Evolutionary conservation across 2,797 vertebrate species (phyloP), one percentile per base, ranked within the genome.

Genomic region (Sebastes kiyomatsui): DNA sequence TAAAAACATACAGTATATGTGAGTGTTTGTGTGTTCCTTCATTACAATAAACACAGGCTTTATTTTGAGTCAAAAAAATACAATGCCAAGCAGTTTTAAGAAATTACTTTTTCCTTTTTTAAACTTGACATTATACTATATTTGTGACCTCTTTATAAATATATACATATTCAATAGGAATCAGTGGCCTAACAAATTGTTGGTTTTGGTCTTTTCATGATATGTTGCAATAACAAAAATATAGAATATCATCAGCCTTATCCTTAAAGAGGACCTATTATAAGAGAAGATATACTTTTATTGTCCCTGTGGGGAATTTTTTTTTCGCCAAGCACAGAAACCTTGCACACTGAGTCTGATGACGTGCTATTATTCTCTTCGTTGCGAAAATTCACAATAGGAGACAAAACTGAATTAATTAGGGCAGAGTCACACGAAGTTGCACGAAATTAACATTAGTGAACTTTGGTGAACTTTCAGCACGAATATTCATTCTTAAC

Each of bases 401-500:
- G 38, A 42, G 38, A 42, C 38, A 42, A 42, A 42, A 42, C 38
- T 16, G 38, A 42, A 42, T 42, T 1, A 42, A 42, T 42, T 42
- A 7, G 38, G 38, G 14, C 38, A 16, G 0, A 42, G 38, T 42
- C 38, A 16, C 38, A 42, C 38, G 0, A 42, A 42, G 38, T 42
- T 16, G 6, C 38, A 42, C 38, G 2, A 42, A 42, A 42, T 42
- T 42, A 42, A 42, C 38, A 42, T 42, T 42, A 16, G 38, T 42
- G 14, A 42, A 42, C 38, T 42, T 42, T 42, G 38, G 38, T 42
- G 6, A 42, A 42, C 38, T 42, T 42, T 42, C 38, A 42, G 38
- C 14, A 0, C 0, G 14, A 42, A 42, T 7, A 42, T 42, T 2
- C 14, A 42, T 42, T 42, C 38, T 42, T 16, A 1, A 42, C 38